phyloP scores from a whole-genome alignment of 2,113 vertebrate species.

The Mustela nigripes region DNA sequence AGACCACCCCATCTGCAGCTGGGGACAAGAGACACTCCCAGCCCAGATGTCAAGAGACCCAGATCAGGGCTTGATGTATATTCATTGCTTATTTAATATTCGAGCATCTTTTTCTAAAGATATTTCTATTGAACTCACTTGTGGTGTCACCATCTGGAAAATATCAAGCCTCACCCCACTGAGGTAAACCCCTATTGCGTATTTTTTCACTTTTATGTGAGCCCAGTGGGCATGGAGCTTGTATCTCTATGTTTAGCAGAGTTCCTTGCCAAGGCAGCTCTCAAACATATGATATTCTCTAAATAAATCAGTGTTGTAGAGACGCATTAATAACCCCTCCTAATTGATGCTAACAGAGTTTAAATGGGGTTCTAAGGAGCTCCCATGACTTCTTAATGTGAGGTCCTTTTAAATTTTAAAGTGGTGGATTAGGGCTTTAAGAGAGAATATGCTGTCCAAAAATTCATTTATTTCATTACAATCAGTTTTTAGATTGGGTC shows the following conservation, averaged over 20 bases:
- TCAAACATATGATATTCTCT: constrained; percentile 72
- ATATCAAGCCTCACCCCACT: constrained; percentile 82
- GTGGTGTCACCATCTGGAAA: constrained; percentile 84
- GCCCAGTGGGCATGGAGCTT: constrained; percentile 73
- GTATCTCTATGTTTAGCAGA: constrained; percentile 76
- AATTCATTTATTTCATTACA: constrained; percentile 12
- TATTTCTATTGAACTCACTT: constrained; percentile 81
- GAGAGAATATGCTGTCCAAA: background rate
- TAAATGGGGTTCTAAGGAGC: constrained; percentile 6
- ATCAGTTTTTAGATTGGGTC: background rate
- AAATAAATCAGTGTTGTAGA: constrained; percentile 66
- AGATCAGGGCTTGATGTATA: constrained; percentile 73
- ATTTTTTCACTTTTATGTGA: constrained; percentile 78
- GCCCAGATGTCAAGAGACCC: constrained; percentile 75
- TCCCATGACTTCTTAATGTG: constrained; percentile 60
- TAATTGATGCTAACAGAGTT: constrained; percentile 53
- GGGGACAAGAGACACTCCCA: constrained; percentile 76
- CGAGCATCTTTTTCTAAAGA: constrained; percentile 77
- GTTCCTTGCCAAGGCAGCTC: constrained; percentile 64
- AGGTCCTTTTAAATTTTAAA: constrained; percentile 55
- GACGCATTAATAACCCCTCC: constrained; percentile 47
- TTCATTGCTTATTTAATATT: constrained; percentile 81
- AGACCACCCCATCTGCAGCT: constrained; percentile 83
- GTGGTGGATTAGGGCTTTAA: background rate
- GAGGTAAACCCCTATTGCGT: constrained; percentile 83